Evolutionary conservation across 2,888 invertebrate genomes (phyloP).

Genomic region (Pachliopta kotzebuea): DNA sequence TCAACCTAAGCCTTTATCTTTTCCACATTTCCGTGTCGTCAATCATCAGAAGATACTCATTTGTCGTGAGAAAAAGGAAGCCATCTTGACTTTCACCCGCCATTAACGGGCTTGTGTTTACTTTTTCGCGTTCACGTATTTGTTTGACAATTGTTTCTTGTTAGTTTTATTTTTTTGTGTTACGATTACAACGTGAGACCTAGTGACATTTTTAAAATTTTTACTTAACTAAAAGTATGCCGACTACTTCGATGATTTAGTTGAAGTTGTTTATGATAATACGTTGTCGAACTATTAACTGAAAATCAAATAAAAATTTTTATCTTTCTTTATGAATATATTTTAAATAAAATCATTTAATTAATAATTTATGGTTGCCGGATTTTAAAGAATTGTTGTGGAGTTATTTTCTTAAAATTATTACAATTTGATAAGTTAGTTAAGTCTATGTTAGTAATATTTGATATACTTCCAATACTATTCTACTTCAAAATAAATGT

Average conservation of each 20-base stretch:
- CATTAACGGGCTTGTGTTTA: conserved; percentile 48
- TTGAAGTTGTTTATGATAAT: too few species aligned
- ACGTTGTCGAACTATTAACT: too few species aligned
- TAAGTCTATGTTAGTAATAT: too few species aligned
- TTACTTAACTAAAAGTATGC: not conserved
- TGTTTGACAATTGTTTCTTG: conserved; percentile 44
- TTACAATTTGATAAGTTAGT: too few species aligned
- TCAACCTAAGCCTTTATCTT: conserved; percentile 30
- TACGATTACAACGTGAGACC: conserved; percentile 23
- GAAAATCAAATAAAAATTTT: too few species aligned
- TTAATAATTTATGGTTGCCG: too few species aligned
- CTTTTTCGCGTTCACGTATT: conserved; percentile 44
- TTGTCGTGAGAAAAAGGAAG: conserved; percentile 64
- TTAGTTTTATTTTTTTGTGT: conserved; percentile 31
- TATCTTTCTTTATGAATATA: too few species aligned
- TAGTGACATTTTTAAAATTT: conserved; percentile 19
- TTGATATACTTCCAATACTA: too few species aligned
- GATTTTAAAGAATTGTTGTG: too few species aligned
- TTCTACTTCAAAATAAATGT: too few species aligned
- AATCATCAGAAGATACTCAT: conserved; percentile 45
- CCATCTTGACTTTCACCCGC: conserved; percentile 54
- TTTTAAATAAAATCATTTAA: too few species aligned
- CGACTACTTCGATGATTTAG: not conserved
- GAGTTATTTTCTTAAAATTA: too few species aligned
- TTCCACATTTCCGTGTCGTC: conserved; percentile 47